Evolutionary conservation across 2,888 invertebrate species (phyloP), one percentile per base, ranked within the genome.

Genomic region (Nebria brevicollis): DNA sequence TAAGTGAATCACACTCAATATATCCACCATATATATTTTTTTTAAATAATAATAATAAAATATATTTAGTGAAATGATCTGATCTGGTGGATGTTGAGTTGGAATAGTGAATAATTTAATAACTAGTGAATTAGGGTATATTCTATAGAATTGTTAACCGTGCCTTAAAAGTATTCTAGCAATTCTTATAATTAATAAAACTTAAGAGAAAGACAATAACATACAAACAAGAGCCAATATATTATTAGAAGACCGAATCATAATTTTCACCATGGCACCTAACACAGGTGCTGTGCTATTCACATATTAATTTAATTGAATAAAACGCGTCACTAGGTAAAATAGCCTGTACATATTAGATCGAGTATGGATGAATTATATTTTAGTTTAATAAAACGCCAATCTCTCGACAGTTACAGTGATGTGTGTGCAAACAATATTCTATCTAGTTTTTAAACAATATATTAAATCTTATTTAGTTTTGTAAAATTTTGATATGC

Each of bases 401-500:
- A 78, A 65, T 73, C 72, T 41, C 42, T 41, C 34, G 8, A 65
- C 78, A 73, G 72, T 15, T 75, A n/a, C 54, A 79, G 68, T 79
- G 70, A 74, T 79, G 70, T 79, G 64, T 74, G 64, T 73, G n/a
- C 65, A 13, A 8, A 66, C 20, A 79, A 73, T 66, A 75, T 75
- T 68, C 34, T 75, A 75, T 79, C 42, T 75, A 42, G 25, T 78
- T 25, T 42, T 34, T 15, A n/a, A 65, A 76, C 72, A 54, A 54
- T 54, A 54, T 54, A 54, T 54, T 54, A 54, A 73, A 77, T 76
- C 66, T 75, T 64, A 75, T 75, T 72, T 81, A 77, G 77, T 81
- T 81, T 81, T 81, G 81, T 81, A 81, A 81, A 81, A 77, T 81
- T 81, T 81, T 81, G 81, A 81, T 81, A 81, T 81, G 81, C 81